Base-by-base conservation (phyloP, 2,888 invertebrate genomes). In the Phyto melanocephala region DNA sequence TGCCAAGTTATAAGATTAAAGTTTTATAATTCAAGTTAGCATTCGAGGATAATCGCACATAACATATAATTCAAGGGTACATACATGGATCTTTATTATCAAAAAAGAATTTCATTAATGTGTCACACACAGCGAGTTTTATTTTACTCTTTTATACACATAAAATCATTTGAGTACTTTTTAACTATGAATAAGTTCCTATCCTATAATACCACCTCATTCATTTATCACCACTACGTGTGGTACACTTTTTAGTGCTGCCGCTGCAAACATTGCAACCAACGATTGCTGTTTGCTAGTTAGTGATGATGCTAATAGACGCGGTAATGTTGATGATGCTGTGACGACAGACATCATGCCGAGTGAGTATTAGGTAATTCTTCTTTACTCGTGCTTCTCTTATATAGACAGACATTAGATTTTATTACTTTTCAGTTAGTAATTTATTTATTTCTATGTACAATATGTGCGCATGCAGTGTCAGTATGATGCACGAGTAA, bases 351-450 rank as follows among this genome's bases (percentile, higher is more conserved):
- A 75, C 65, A 71, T 37, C 62, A 56, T 70, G 42, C 17, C 77
- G 52, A 62, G 60, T 37, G 11, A 54, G 6, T 62, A 71, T 82
- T 79, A 82, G 75, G 71, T 79, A 82, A 82, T 79, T 70, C 42
- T 67, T 40, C 67, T 72, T 33, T 60, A 42, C 70, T 67, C 15
- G n/a, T 40, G 28, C 71, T 28, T 65, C 52, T 65, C 52, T 60
- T 54, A 70, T 24, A 58, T 20, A 60, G 76, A 22, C 22, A 60
- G 76, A 33, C 35, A 60, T 68, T 76, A 68, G 68, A 76, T 68
- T 60, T 68, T 76, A 60, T 68, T 22, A 50, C 40, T 68, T 20
- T 68, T 47, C 17, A 45, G 8, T 28, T 45, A 3, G 33, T 15
- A 15, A 45, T 20, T 24, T 50, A 40, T 3, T 11, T 24, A 24